Conservation (phyloP, 1,140 invertebrate genomes). For the Lepidurus apus region DNA sequence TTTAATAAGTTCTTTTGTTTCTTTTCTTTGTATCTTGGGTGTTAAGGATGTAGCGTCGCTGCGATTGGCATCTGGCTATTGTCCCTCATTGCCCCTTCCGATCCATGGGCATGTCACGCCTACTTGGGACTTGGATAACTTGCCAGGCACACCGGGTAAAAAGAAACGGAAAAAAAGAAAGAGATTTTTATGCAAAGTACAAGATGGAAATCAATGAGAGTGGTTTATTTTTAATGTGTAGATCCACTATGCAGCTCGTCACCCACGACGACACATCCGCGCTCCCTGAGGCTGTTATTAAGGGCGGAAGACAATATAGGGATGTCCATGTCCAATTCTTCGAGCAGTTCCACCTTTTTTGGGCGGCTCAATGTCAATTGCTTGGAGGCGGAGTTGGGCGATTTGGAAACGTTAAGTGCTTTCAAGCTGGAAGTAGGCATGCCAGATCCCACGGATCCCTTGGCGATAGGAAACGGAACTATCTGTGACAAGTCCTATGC, state of each 20-base stretch:
- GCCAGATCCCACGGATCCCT: background rate
- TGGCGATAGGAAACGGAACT: background rate
- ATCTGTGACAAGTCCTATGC: slow-evolving; percentile 11
- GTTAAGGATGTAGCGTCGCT: slow-evolving; percentile 21
- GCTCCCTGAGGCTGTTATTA: slow-evolving; percentile 10
- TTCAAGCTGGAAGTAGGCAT: slow-evolving; percentile 9
- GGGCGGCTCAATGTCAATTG: slow-evolving; percentile 5
- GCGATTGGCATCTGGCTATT: slow-evolving; percentile 14
- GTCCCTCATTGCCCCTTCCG: slow-evolving; percentile 16
- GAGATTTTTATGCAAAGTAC: background rate
- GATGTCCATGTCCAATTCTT: slow-evolving; percentile 3
- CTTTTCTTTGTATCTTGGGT: background rate
- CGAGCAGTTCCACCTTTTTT: background rate
- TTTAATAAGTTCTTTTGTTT: background rate
- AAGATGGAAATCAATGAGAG: background rate
- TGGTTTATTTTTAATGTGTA: background rate
- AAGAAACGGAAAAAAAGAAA: background rate
- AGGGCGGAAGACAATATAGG: slow-evolving; percentile 2
- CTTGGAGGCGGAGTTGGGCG: slow-evolving; percentile 15
- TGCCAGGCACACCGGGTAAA: slow-evolving; percentile 8
- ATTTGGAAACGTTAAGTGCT: slow-evolving; percentile 19
- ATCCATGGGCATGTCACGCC: slow-evolving; percentile 7
- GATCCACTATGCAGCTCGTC: slow-evolving; percentile 10
- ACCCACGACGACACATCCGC: background rate
- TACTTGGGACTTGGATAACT: slow-evolving; percentile 19